phyloP scores from a whole-genome alignment of 2,888 invertebrate genomes.

The Drosophila algonquin region DNA sequence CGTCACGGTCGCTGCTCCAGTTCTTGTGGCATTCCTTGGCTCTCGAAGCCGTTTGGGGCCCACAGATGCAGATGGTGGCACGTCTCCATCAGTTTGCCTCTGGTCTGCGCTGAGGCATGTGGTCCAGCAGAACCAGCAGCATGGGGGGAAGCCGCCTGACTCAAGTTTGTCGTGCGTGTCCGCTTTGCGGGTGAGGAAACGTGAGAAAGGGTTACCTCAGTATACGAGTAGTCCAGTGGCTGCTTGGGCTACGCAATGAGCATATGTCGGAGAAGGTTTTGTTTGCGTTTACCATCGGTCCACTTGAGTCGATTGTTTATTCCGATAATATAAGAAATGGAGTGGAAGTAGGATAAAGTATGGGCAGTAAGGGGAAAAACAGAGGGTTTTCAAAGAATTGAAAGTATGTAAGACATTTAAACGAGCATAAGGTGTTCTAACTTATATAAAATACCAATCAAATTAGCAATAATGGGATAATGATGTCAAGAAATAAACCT shows the following conservation, averaged over 20 bases:
- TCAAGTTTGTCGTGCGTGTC: constrained; percentile 3
- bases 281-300: not conserved
- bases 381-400: too few relatives aligned
- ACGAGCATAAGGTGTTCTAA: too few relatives aligned
- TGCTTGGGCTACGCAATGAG: not conserved
- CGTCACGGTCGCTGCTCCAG: constrained; percentile 72
- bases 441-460: too few relatives aligned
- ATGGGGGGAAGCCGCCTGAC: constrained; percentile 7
- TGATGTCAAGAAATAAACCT: too few relatives aligned
- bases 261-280: not conserved
- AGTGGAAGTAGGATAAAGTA: not conserved
- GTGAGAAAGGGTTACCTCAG: constrained; percentile 22
- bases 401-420: too few relatives aligned
- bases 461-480: too few relatives aligned
- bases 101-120: constrained; percentile 68
- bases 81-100: constrained; percentile 76
- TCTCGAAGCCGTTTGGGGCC: constrained; percentile 35
- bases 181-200: constrained; percentile 39
- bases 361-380: too few relatives aligned
- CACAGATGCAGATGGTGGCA: constrained; percentile 66
- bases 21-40: constrained; percentile 62
- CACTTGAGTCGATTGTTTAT: not conserved
- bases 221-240: not conserved
- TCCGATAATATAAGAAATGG: not conserved
- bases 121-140: constrained; percentile 36